These are phyloP conservation scores for Campaea margaritaria DNA, from an alignment of 2,888 invertebrate genomes.

Conservation along the genomic window DNA sequence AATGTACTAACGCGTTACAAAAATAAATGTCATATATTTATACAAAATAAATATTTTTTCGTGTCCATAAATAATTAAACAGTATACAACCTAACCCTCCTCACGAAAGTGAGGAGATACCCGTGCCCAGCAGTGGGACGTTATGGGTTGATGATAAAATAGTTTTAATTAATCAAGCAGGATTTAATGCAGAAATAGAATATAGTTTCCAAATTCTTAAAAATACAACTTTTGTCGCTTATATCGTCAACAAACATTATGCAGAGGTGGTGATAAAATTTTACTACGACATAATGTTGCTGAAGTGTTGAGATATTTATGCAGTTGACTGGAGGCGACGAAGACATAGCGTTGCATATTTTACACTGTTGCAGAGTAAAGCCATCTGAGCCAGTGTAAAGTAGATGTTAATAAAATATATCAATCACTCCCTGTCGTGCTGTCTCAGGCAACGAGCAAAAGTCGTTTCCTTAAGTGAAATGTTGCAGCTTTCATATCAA, in stretches of 20 bases:
- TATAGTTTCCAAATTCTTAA: background rate
- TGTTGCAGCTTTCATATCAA: background rate
- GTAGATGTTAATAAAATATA: slow-evolving; percentile 10
- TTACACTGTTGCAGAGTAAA: background rate
- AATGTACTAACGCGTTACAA: too few relatives aligned
- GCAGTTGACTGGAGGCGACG: background rate
- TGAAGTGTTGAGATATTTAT: slow-evolving; percentile 4
- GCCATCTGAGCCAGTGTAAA: too few relatives aligned
- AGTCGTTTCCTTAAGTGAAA: background rate
- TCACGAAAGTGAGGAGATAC: too few relatives aligned
- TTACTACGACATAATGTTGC: background rate
- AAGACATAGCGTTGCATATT: slow-evolving; percentile 3
- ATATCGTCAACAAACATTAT: too few relatives aligned
- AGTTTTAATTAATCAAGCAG: too few relatives aligned
- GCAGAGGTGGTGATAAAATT: background rate
- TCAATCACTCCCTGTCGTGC: slow-evolving; percentile 3
- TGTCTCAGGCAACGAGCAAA: background rate
- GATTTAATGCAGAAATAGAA: too few relatives aligned
- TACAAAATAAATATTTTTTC: too few relatives aligned
- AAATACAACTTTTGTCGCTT: background rate
- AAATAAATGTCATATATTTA: too few relatives aligned
- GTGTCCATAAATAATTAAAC: too few relatives aligned
- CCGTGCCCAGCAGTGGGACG: too few relatives aligned
- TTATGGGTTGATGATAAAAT: too few relatives aligned
- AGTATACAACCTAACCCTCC: too few relatives aligned